phyloP scores from a whole-genome alignment of 2,888 invertebrate species.

The Clunio marinus region DNA sequence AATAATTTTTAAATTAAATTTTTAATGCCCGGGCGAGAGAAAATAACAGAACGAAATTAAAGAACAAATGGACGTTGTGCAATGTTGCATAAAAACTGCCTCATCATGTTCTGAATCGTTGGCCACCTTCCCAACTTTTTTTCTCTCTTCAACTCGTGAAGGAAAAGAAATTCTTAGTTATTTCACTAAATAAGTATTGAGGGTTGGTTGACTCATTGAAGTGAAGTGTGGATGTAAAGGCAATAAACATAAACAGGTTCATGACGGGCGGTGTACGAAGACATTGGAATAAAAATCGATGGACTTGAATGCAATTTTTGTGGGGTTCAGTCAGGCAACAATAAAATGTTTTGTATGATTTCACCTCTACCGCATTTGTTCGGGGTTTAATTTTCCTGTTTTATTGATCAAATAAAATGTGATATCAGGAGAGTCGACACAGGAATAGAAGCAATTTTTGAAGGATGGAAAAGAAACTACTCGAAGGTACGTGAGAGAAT shows the following conservation, averaged over 20 bases:
- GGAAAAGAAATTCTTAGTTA: not conserved
- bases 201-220: constrained; percentile 6
- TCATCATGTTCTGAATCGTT: constrained; percentile 37
- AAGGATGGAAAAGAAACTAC: too few relatives aligned
- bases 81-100: constrained; percentile 38
- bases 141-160: not conserved
- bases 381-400: not conserved
- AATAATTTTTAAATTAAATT: constrained; percentile 39
- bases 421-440: not conserved
- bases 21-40: constrained; percentile 31
- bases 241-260: constrained; percentile 37
- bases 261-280: constrained; percentile 9
- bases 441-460: not conserved
- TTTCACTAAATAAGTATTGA: too few relatives aligned
- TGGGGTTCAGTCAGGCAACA: not conserved
- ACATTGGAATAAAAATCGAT: constrained; percentile 23
- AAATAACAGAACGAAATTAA: constrained; percentile 2
- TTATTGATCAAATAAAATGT: constrained; percentile 23
- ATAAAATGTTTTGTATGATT: constrained; percentile 1
- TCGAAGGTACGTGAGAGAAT: constrained; percentile 29
- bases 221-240: not conserved
- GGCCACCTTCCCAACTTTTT: not conserved
- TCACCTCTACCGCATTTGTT: not conserved
- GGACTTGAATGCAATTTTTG: not conserved
- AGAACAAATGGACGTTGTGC: constrained; percentile 34